phyloP scores from a whole-genome alignment of 2,888 invertebrate species.

The Pycnomerus fuliginosus region DNA sequence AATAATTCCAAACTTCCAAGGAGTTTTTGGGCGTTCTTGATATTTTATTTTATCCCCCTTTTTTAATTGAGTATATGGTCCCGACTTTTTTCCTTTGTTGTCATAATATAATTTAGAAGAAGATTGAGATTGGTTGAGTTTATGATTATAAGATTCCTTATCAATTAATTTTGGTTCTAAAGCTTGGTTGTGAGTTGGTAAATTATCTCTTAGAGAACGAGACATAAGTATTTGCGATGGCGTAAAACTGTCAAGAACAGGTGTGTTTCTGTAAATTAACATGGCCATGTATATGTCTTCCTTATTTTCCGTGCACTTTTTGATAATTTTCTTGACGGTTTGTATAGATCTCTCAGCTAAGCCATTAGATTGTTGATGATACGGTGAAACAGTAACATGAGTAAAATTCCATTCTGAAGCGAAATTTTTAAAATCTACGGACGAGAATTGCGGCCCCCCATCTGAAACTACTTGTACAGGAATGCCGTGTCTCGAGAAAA shows the following conservation, averaged over 20 bases:
- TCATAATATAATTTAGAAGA: not conserved
- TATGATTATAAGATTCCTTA: not conserved
- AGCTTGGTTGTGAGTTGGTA: not conserved
- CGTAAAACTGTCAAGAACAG: not conserved
- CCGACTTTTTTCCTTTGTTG: not conserved
- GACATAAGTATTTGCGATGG: conserved; percentile 2
- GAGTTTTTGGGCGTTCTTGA: not conserved
- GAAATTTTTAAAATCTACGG: conserved; percentile 12
- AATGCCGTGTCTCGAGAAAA: conserved; percentile 11
- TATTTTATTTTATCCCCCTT: not conserved
- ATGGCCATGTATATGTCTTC: conserved; percentile 6
- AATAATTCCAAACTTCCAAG: conserved; percentile 1
- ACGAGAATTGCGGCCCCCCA: conserved; percentile 15
- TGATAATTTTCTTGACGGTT: conserved; percentile 8
- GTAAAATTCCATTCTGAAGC: conserved; percentile 12
- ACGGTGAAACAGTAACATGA: conserved; percentile 12
- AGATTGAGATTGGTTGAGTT: not conserved
- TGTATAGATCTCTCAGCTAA: conserved; percentile 2
- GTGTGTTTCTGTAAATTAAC: conserved; percentile 6
- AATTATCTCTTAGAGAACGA: not conserved
- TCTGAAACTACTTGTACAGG: conserved; percentile 13
- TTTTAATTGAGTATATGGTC: not conserved
- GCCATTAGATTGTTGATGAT: conserved; percentile 8
- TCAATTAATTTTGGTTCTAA: not conserved
- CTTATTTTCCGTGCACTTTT: conserved; percentile 4